Percentiles rank a stretch among this genome's conserved stretches.
phyloP scores from a whole-genome alignment of 2,113 vertebrate genomes.

The Hippopotamus amphibius region DNA sequence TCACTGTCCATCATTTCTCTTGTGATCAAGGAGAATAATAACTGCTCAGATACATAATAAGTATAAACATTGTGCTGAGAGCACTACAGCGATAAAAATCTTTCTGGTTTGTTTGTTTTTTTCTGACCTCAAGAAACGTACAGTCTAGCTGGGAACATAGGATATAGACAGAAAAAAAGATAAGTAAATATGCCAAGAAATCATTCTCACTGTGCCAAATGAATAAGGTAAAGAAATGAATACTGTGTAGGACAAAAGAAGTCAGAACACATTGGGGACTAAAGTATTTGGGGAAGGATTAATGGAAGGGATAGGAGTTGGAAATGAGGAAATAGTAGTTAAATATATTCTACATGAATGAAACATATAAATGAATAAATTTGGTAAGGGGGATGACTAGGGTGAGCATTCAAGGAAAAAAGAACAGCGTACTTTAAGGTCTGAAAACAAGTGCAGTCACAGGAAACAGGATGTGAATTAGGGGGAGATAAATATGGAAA shows the following conservation, averaged over 20 bases:
- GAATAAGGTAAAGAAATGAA: neutral
- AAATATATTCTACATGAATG: neutral
- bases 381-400: neutral
- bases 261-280: neutral
- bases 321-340: neutral
- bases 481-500: neutral
- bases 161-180: neutral
- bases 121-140: neutral
- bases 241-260: neutral
- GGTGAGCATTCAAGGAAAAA: neutral
- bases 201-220: neutral
- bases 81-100: neutral
- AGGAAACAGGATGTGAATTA: neutral
- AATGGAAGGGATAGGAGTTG: neutral
- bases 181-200: neutral
- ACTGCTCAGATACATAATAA: neutral
- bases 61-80: neutral
- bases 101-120: neutral
- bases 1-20: neutral
- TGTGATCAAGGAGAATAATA: neutral
- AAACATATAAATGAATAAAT: slow-evolving; percentile 9
- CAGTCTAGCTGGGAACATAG: neutral
- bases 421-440: neutral
- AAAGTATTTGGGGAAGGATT: neutral
- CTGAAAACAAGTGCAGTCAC: neutral